Evolutionary conservation across 2,113 vertebrate genomes (phyloP).

Genomic region (Hippocampus barbouri): DNA sequence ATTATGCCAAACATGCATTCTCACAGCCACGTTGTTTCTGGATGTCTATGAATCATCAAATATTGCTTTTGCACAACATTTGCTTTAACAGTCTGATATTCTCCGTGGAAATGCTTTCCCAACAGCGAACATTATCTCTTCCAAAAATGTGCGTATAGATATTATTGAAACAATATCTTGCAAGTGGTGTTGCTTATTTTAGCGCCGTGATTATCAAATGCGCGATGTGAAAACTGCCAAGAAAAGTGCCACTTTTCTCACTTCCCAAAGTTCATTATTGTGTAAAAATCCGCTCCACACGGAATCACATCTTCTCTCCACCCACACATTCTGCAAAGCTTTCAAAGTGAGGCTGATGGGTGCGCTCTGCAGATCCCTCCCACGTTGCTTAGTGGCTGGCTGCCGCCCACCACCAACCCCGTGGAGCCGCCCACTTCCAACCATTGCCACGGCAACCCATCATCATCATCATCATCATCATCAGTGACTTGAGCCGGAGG

Average conservation of each 20-base stretch:
- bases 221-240: background rate
- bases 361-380: conserved; percentile 64
- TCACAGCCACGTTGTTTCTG: background rate
- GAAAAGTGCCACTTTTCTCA: conserved; percentile 5
- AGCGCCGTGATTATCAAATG: background rate
- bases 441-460: conserved; percentile 68
- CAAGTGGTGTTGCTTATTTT: background rate
- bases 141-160: background rate
- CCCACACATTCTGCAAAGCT: conserved; percentile 65
- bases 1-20: background rate
- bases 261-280: conserved; percentile 28
- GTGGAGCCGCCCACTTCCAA: conserved; percentile 66
- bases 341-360: conserved; percentile 64
- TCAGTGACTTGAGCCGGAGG: conserved; percentile 58
- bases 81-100: background rate
- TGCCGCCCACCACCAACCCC: conserved; percentile 67
- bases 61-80: background rate
- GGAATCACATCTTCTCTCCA: conserved; percentile 24
- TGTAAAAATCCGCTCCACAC: background rate
- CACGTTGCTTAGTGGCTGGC: conserved; percentile 68
- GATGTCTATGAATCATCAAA: background rate
- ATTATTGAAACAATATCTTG: background rate
- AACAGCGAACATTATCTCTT: background rate
- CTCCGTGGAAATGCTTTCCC: background rate
- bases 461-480: conserved; percentile 58